phyloP scores from a whole-genome alignment of 2,113 vertebrate genomes.

The Eublepharis macularius region DNA sequence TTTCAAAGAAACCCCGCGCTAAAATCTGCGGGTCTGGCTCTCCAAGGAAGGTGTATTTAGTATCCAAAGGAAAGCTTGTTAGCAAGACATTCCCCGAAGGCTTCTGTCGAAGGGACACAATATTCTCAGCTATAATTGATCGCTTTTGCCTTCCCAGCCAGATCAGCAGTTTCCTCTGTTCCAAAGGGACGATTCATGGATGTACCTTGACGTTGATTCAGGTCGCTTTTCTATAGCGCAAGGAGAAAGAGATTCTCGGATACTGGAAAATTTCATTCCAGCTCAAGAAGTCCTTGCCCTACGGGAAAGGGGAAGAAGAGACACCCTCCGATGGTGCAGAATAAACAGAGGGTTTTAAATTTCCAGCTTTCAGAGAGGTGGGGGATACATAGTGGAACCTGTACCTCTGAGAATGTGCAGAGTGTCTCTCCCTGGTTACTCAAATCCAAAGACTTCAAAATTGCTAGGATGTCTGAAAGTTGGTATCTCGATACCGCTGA shows the following conservation, averaged over 20 bases:
- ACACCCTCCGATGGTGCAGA: background rate
- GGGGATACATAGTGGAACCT: background rate
- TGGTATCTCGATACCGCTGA: no score
- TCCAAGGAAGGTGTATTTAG: background rate
- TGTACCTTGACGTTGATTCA: background rate
- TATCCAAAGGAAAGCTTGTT: background rate
- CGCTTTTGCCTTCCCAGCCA: background rate
- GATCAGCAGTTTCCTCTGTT: background rate
- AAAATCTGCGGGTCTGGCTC: background rate
- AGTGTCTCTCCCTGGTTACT: background rate
- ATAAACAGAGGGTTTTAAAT: background rate
- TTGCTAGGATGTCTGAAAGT: no score
- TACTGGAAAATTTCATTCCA: background rate
- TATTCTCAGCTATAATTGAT: background rate
- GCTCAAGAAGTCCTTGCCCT: background rate
- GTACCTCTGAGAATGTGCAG: background rate
- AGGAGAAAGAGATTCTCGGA: background rate
- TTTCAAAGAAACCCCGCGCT: no score
- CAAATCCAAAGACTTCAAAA: background rate
- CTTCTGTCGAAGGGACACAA: background rate
- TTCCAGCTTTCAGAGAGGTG: background rate
- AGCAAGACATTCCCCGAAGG: background rate
- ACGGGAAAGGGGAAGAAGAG: background rate
- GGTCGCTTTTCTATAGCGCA: no score
- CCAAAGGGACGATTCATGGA: background rate